Base-by-base conservation (phyloP, 1,140 invertebrate genomes). In the Pomacea maculata region DNA sequence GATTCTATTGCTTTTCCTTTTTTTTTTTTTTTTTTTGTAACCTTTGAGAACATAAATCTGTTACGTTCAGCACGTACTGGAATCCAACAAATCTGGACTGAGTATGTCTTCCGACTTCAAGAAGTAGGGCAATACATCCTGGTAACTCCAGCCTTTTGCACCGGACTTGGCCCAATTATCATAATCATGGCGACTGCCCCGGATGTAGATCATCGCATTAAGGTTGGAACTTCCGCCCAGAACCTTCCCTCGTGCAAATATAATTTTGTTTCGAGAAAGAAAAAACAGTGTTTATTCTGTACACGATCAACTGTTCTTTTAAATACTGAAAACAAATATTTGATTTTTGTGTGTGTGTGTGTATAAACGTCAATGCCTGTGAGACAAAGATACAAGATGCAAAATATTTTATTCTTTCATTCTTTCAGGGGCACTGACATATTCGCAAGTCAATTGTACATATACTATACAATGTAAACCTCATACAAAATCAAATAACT, bases 151-250 rank as follows among this genome's bases (percentile, higher is more conserved):
- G 6, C 97, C 97, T 1, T 94, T 93, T 87, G 97, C 98, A 0
- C 97, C 97, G 29, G 95, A 89, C 0, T 93, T 91, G 87, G 96
- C 96, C 98, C 98, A 99, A 7, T 92, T 92, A 85, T 98, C 96
- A 88, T 98, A 99, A 89, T 99, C 98, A 80, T 94, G 94, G 82
- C 94, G 94, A 87, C 97, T 98, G 0, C 97, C 98, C n/a, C 98
- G 92, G 0, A 98, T 92, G 86, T 99, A 99, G 0, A 98, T 91
- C 97, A 99, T 98, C 88, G 97, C 98, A 89, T 99, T 99, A 0
- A 98, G 92, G 0, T 97, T 95, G 10, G 95, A 96, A 0, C 95
- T 96, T 1, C 97, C 97, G 0, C 97, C 97, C 0, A 89, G 64
- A 17, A 86, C 83, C 71, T 84, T 85, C 25, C 91, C 90, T 70